Evolutionary conservation across 2,888 invertebrate genomes (phyloP).

Genomic region (Mamestra brassicae): DNA sequence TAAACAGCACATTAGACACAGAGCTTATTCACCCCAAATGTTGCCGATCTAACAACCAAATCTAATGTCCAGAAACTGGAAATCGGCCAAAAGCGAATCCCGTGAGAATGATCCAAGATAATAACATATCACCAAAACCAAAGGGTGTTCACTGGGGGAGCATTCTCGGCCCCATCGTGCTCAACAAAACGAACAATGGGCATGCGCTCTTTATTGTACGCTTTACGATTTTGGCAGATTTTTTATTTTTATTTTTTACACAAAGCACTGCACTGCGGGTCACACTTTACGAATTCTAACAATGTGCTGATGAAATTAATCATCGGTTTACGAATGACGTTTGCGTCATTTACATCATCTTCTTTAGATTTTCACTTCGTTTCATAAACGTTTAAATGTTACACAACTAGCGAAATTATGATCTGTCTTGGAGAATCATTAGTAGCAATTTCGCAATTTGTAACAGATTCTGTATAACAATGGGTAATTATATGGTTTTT

Average conservation of each 20-base stretch:
- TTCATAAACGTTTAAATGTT: constrained; percentile 67
- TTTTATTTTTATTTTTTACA: constrained; percentile 74
- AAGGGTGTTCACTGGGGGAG: constrained; percentile 76
- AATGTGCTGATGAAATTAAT: constrained; percentile 86
- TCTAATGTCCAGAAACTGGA: constrained; percentile 60
- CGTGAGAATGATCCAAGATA: constrained; percentile 78
- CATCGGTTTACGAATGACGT: constrained; percentile 73
- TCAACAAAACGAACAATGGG: constrained; percentile 78
- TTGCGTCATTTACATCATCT: constrained; percentile 74
- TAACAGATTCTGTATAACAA: constrained; percentile 59
- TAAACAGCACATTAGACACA: constrained; percentile 36
- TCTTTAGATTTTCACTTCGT: constrained; percentile 65
- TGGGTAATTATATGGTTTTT: constrained; percentile 58
- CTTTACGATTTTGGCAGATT: constrained; percentile 68
- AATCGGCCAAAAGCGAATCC: constrained; percentile 63
- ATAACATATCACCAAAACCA: constrained; percentile 67
- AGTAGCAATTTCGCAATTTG: constrained; percentile 54
- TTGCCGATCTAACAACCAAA: constrained; percentile 59
- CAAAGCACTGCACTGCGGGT: constrained; percentile 81
- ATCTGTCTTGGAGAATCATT: constrained; percentile 52
- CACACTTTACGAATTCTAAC: constrained; percentile 81
- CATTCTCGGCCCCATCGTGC: constrained; percentile 73
- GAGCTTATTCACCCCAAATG: constrained; percentile 48
- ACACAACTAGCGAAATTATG: constrained; percentile 65
- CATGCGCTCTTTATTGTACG: constrained; percentile 79